Evolutionary conservation across 2,888 invertebrate species (phyloP).

Genomic region (Epinotia demarniana): DNA sequence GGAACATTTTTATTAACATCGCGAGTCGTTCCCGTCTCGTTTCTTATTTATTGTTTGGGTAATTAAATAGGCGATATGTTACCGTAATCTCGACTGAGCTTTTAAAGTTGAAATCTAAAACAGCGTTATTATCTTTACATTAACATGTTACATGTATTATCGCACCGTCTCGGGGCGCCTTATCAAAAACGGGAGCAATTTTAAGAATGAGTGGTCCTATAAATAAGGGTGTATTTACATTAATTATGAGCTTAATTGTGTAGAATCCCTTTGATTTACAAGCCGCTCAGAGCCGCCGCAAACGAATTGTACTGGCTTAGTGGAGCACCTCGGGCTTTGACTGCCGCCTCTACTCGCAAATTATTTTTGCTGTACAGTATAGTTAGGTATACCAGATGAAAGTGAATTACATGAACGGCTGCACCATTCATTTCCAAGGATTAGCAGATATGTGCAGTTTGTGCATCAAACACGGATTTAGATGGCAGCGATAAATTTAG

Average conservation of each 20-base stretch:
- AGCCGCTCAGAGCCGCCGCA: slow-evolving; percentile 81
- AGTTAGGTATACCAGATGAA: slow-evolving; percentile 73
- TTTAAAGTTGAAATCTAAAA: slow-evolving; percentile 57
- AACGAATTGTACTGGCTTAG: slow-evolving; percentile 83
- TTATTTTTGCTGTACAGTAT: slow-evolving; percentile 79
- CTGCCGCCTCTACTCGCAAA: slow-evolving; percentile 72
- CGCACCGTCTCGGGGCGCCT: slow-evolving; percentile 70
- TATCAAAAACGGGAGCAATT: slow-evolving; percentile 79
- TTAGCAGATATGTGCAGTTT: slow-evolving; percentile 65
- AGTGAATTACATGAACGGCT: slow-evolving; percentile 77
- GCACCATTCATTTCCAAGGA: slow-evolving; percentile 72
- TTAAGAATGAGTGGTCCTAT: slow-evolving; percentile 81
- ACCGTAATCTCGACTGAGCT: slow-evolving; percentile 42
- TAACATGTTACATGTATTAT: slow-evolving; percentile 78
- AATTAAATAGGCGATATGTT: slow-evolving; percentile 53
- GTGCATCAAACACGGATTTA: slow-evolving; percentile 47
- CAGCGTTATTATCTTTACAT: slow-evolving; percentile 69
- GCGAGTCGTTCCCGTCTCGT: slow-evolving; percentile 49
- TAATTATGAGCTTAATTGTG: slow-evolving; percentile 84
- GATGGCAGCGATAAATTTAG: slow-evolving; percentile 49
- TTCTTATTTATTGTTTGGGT: slow-evolving; percentile 53
- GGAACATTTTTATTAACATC: slow-evolving; percentile 52
- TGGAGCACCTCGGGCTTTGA: slow-evolving; percentile 73
- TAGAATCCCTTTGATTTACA: slow-evolving; percentile 85
- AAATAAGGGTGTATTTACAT: slow-evolving; percentile 82